Conservation (phyloP, 2,888 invertebrate genomes). For the Spodoptera picta region DNA sequence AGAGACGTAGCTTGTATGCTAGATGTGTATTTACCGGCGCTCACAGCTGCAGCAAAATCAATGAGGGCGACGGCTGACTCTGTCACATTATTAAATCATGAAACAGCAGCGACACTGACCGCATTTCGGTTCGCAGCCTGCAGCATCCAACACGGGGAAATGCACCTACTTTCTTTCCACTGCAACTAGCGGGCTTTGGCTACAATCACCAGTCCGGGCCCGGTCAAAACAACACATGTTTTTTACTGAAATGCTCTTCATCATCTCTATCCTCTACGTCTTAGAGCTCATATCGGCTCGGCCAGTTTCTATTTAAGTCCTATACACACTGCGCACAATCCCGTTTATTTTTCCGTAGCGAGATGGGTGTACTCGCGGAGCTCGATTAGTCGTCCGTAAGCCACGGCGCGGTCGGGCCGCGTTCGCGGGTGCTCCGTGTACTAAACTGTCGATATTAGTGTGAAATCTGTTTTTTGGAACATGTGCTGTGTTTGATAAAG, state of each 20-base stretch:
- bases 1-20: conserved; percentile 14
- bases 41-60: conserved; percentile 31
- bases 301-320: conserved; percentile 62
- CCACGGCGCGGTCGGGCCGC: conserved; percentile 67
- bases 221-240: conserved; percentile 64
- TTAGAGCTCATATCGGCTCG: conserved; percentile 63
- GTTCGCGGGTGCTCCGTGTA: conserved; percentile 47
- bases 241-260: conserved; percentile 33
- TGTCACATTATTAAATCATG: conserved; percentile 68
- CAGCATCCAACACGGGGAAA: conserved; percentile 81
- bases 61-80: conserved; percentile 47
- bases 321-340: conserved; percentile 71
- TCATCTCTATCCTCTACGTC: conserved; percentile 32
- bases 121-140: conserved; percentile 72
- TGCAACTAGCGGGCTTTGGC: conserved; percentile 77
- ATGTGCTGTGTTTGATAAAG: conserved; percentile 78
- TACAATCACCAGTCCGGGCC: conserved; percentile 59
- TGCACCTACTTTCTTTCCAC: conserved; percentile 86
- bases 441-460: conserved; percentile 46
- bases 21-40: conserved; percentile 24
- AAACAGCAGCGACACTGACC: conserved; percentile 73
- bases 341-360: conserved; percentile 75
- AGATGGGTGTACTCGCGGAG: conserved; percentile 61
- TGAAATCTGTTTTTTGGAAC: conserved; percentile 69
- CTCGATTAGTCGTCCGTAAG: conserved; percentile 72